Conservation (phyloP, 2,888 invertebrate species). For the Amphipoea oculea region DNA sequence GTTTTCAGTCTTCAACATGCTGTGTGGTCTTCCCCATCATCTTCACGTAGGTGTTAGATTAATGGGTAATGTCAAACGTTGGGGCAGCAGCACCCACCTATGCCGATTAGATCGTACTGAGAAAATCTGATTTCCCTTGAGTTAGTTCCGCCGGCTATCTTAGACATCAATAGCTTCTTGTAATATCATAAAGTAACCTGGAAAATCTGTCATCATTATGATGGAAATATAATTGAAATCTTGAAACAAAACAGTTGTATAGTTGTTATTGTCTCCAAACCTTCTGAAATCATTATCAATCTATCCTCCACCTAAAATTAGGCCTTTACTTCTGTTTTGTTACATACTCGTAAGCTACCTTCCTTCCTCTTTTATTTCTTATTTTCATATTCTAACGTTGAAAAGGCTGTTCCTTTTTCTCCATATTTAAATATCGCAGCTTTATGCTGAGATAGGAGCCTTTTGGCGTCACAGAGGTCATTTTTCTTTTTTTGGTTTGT, state of each 20-base stretch:
- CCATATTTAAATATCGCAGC: neutral
- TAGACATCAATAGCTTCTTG: slow-evolving; percentile 10
- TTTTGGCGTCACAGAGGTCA: neutral
- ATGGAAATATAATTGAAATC: no score
- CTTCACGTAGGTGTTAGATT: slow-evolving; percentile 44
- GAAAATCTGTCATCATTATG: neutral
- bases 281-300: neutral
- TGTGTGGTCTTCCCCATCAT: slow-evolving; percentile 30
- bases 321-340: neutral
- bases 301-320: neutral
- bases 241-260: neutral
- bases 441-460: no score
- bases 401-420: neutral
- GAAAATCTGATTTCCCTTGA: slow-evolving; percentile 43
- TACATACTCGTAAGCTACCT: neutral
- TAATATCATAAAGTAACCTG: neutral
- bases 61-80: slow-evolving; percentile 27
- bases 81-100: slow-evolving; percentile 26
- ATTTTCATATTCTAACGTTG: neutral
- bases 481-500: neutral
- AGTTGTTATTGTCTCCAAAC: neutral
- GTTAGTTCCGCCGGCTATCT: neutral
- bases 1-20: neutral
- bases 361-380: neutral
- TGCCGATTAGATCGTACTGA: slow-evolving; percentile 11